Evolutionary conservation across 1,140 invertebrate species (phyloP).

Genomic region (Hylaeus volcanicus): DNA sequence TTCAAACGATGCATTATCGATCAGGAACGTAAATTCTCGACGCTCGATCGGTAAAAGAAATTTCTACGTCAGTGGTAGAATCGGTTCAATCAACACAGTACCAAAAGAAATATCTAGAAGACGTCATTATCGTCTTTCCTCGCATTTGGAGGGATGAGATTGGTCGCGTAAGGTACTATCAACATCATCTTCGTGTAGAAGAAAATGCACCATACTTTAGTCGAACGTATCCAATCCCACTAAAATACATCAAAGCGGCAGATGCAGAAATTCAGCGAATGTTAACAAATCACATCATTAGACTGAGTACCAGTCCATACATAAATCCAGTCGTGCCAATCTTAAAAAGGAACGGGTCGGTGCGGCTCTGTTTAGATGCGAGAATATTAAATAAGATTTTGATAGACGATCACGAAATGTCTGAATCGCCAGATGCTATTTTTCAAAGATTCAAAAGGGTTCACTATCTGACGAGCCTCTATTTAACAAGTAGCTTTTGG

Average conservation of each 20-base stretch:
- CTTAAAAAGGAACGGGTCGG: background rate
- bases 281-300: background rate
- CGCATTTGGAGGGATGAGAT: too few species aligned
- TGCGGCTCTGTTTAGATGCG: background rate
- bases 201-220: background rate
- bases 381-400: background rate
- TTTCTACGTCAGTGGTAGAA: too few species aligned
- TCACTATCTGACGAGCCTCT: background rate
- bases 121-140: too few species aligned
- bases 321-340: background rate
- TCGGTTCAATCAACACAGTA: too few species aligned
- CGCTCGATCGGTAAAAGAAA: too few species aligned
- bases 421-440: background rate
- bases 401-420: background rate
- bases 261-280: background rate
- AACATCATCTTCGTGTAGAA: background rate
- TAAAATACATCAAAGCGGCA: background rate
- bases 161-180: background rate
- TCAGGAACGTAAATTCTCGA: too few species aligned
- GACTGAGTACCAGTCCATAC: background rate
- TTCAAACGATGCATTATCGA: too few species aligned
- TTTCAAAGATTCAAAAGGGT: background rate
- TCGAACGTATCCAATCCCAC: background rate
- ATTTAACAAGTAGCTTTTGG: background rate
- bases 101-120: too few species aligned